A percentile compares a stretch with the other conserved stretches of the same genome.
Evolutionary conservation across 2,888 invertebrate genomes (phyloP).

Genomic region (Nomada hirtipes): DNA sequence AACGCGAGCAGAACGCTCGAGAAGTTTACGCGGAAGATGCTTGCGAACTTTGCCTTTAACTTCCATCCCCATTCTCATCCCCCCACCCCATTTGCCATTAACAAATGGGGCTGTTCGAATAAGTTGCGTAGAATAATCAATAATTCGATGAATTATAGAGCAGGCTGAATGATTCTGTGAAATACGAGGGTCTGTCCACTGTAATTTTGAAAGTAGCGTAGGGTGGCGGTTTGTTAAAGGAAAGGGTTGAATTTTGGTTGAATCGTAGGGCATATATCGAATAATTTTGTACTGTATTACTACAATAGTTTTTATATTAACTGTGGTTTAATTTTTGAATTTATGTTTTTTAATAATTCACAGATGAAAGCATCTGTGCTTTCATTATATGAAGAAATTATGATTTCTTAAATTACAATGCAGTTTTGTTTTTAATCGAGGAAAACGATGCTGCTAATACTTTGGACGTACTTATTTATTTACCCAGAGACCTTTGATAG

Average conservation of each 20-base stretch:
- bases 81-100: conserved; percentile 52
- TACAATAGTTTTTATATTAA: no score
- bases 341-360: no score
- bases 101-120: conserved; percentile 65
- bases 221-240: not conserved
- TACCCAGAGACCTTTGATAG: no score
- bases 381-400: no score
- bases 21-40: conserved; percentile 63
- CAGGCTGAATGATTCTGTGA: conserved; percentile 30
- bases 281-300: not conserved
- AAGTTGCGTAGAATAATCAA: conserved; percentile 65
- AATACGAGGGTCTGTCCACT: conserved; percentile 20
- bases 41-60: conserved; percentile 61
- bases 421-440: no score
- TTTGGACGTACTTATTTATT: no score
- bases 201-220: not conserved
- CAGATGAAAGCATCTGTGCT: no score
- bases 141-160: conserved; percentile 54
- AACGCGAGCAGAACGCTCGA: conserved; percentile 45
- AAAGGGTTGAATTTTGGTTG: not conserved
- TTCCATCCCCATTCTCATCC: conserved; percentile 18
- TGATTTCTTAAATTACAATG: no score
- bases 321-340: no score
- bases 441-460: no score
- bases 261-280: not conserved